phyloP scores from a whole-genome alignment of 2,113 vertebrate genomes.

The Gobio gobio region DNA sequence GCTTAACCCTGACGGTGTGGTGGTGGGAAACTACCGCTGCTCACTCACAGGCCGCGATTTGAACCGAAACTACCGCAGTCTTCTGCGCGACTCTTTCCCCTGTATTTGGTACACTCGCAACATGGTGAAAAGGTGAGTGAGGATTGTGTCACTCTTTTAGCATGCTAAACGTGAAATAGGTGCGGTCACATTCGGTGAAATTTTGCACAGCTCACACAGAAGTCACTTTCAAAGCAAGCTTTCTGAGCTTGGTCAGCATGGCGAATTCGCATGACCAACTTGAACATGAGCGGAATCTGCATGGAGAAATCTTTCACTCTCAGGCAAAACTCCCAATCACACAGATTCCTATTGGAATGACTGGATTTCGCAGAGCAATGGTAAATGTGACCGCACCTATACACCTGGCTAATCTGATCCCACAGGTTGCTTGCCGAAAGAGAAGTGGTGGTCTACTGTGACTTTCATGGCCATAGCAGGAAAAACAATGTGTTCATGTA shows the following conservation, averaged over 20 bases:
- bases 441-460: slow-evolving; percentile 89
- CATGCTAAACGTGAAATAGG: background rate
- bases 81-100: slow-evolving; percentile 80
- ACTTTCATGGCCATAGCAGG: slow-evolving; percentile 91
- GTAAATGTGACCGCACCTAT: background rate
- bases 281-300: no score
- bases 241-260: no score
- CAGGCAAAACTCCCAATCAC: no score
- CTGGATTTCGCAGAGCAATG: no score
- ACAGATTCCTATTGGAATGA: no score
- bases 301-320: no score
- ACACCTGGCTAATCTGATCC: background rate
- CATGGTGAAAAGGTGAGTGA: slow-evolving; percentile 88
- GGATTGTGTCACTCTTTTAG: background rate
- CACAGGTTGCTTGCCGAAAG: slow-evolving; percentile 80
- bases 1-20: slow-evolving; percentile 93
- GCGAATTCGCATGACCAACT: no score
- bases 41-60: slow-evolving; percentile 87
- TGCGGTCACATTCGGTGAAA: background rate
- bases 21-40: slow-evolving; percentile 93
- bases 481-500: slow-evolving; percentile 95
- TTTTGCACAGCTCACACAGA: background rate
- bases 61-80: slow-evolving; percentile 85
- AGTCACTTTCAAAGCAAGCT: background rate
- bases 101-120: slow-evolving; percentile 85